Percentiles rank a stretch among this genome's conserved stretches.
phyloP scores from a whole-genome alignment of 2,113 vertebrate genomes.

The Protomyctophum bolini region DNA sequence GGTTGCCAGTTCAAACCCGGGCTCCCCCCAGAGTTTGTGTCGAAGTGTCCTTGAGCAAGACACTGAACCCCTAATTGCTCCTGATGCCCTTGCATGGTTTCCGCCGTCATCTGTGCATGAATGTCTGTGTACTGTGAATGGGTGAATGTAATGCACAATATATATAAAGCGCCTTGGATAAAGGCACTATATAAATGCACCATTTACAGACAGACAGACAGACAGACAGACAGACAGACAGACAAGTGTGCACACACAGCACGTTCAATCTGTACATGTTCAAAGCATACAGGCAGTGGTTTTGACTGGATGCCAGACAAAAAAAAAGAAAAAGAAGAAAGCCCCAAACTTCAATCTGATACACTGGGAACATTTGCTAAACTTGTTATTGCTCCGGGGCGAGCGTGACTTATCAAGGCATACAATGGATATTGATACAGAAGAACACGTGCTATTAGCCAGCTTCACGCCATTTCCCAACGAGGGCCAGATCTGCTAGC shows the following conservation, averaged over 20 bases:
- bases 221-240: too few relatives aligned
- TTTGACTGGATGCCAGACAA: slow-evolving; percentile 20
- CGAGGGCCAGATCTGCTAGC: slow-evolving; percentile 44
- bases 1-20: too few relatives aligned
- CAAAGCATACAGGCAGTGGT: slow-evolving; percentile 22
- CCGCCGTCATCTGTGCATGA: too few relatives aligned
- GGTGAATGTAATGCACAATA: too few relatives aligned
- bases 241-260: slow-evolving; percentile 20
- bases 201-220: too few relatives aligned
- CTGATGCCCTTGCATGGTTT: too few relatives aligned
- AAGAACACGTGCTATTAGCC: slow-evolving; percentile 36
- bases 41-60: too few relatives aligned
- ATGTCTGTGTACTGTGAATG: too few relatives aligned
- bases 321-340: neutral
- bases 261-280: slow-evolving; percentile 9
- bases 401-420: slow-evolving; percentile 30
- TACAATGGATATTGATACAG: slow-evolving; percentile 34
- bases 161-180: too few relatives aligned
- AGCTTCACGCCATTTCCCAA: slow-evolving; percentile 53
- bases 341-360: slow-evolving; percentile 7
- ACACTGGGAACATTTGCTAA: slow-evolving; percentile 8
- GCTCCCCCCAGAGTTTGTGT: too few relatives aligned
- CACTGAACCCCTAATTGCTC: too few relatives aligned
- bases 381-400: slow-evolving; percentile 4
- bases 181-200: too few relatives aligned